Evolutionary conservation across 2,888 invertebrate species (phyloP).

Genomic region (Odontocolon sp.): DNA sequence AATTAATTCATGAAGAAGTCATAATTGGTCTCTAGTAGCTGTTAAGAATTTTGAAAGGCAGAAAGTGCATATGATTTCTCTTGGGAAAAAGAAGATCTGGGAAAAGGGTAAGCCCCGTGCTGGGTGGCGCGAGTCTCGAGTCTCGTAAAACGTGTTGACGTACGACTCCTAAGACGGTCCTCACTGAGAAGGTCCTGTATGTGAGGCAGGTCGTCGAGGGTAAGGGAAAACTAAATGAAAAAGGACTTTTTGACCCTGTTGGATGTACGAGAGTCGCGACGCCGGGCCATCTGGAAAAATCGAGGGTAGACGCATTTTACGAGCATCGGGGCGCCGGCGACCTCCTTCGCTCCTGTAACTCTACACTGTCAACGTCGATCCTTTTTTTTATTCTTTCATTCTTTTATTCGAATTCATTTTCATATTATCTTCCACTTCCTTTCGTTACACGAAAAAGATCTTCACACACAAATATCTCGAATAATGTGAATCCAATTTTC

Average conservation of each 20-base stretch:
- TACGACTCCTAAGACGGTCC: conserved; percentile 29
- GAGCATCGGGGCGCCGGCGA: conserved; percentile 72
- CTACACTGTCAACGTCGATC: conserved; percentile 65
- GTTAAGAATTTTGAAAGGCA: neutral
- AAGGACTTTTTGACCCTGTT: conserved; percentile 22
- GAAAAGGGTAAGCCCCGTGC: conserved; percentile 61
- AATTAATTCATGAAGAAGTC: no score
- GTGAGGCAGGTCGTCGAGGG: conserved; percentile 52
- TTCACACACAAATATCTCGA: no score
- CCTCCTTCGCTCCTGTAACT: conserved; percentile 64
- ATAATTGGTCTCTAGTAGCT: neutral
- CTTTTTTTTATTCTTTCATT: conserved; percentile 58
- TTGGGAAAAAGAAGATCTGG: conserved; percentile 26
- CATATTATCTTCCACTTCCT: neutral
- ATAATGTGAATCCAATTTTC: no score
- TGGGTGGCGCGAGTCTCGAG: conserved; percentile 65
- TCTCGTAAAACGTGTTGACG: conserved; percentile 65
- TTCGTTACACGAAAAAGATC: no score
- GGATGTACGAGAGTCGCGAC: conserved; percentile 48
- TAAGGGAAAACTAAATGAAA: conserved; percentile 17
- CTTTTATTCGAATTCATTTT: conserved; percentile 13
- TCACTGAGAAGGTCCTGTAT: conserved; percentile 9
- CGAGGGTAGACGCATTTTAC: conserved; percentile 75
- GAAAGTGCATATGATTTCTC: neutral
- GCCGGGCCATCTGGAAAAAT: conserved; percentile 77